phyloP scores from a whole-genome alignment of 2,888 invertebrate species.

The Drosophila quinaria region DNA sequence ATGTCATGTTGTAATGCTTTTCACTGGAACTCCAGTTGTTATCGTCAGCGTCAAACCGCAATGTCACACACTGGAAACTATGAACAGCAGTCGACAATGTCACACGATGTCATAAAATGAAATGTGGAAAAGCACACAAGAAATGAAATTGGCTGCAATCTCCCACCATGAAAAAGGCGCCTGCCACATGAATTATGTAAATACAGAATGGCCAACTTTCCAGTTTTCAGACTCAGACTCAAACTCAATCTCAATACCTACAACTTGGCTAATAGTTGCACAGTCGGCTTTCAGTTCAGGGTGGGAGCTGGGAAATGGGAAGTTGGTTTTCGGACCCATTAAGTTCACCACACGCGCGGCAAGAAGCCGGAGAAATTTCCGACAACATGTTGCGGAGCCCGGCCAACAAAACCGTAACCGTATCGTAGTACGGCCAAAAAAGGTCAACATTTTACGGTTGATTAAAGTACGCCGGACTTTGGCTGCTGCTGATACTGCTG shows the following conservation, averaged over 20 bases:
- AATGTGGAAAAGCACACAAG: slow-evolving; percentile 60
- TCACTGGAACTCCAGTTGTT: slow-evolving; percentile 46
- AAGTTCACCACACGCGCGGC: slow-evolving; percentile 62
- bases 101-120: slow-evolving; percentile 74
- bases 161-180: neutral
- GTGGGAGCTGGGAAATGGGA: neutral
- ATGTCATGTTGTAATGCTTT: slow-evolving; percentile 43
- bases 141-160: slow-evolving; percentile 60
- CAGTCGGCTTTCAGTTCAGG: neutral
- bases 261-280: slow-evolving; percentile 57
- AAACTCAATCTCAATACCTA: slow-evolving; percentile 37
- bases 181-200: slow-evolving; percentile 83
- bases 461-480: slow-evolving; percentile 76
- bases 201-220: slow-evolving; percentile 55
- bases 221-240: neutral
- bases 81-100: slow-evolving; percentile 63
- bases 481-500: neutral
- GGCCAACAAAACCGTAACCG: slow-evolving; percentile 45
- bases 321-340: slow-evolving; percentile 54
- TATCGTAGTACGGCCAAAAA: slow-evolving; percentile 42
- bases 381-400: slow-evolving; percentile 75
- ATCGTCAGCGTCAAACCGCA: slow-evolving; percentile 45
- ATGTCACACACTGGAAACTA: slow-evolving; percentile 69
- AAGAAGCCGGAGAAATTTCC: slow-evolving; percentile 44
- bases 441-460: slow-evolving; percentile 82